Conservation (phyloP, 2,888 invertebrate genomes). For the Sinotaia quadrata region DNA sequence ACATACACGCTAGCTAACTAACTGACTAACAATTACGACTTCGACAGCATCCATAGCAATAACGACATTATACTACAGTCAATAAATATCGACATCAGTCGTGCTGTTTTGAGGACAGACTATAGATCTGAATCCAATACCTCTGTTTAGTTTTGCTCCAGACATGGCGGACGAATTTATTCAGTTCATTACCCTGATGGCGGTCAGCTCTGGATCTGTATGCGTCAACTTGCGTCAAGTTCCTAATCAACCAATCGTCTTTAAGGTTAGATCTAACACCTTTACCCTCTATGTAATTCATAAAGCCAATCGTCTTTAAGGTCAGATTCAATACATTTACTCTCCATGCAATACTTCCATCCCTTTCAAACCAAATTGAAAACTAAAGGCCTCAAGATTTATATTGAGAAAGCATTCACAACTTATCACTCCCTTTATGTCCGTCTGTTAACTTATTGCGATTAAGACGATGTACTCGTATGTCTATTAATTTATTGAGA, state of each 20-base stretch:
- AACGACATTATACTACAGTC: too few species aligned
- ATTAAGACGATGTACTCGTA: too few species aligned
- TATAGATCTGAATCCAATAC: too few species aligned
- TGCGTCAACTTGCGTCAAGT: conserved; percentile 50
- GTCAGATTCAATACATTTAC: neutral
- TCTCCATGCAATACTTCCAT: neutral
- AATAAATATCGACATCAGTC: too few species aligned
- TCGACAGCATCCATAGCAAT: too few species aligned
- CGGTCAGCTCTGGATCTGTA: conserved; percentile 48
- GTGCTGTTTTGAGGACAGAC: too few species aligned
- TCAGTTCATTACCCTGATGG: conserved; percentile 45
- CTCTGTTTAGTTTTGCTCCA: neutral
- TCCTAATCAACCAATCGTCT: conserved; percentile 59
- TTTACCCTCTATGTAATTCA: neutral
- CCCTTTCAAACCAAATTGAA: neutral
- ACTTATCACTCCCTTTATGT: too few species aligned
- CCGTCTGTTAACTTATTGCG: too few species aligned
- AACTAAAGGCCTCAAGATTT: neutral
- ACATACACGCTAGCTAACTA: too few species aligned
- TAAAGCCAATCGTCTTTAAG: neutral
- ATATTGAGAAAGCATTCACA: too few species aligned
- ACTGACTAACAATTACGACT: too few species aligned
- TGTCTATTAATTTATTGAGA: too few species aligned
- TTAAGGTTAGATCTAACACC: conserved; percentile 48
- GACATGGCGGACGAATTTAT: conserved; percentile 41